Base-by-base conservation (phyloP, 1,140 invertebrate genomes). In the Tetraneura akinire region DNA sequence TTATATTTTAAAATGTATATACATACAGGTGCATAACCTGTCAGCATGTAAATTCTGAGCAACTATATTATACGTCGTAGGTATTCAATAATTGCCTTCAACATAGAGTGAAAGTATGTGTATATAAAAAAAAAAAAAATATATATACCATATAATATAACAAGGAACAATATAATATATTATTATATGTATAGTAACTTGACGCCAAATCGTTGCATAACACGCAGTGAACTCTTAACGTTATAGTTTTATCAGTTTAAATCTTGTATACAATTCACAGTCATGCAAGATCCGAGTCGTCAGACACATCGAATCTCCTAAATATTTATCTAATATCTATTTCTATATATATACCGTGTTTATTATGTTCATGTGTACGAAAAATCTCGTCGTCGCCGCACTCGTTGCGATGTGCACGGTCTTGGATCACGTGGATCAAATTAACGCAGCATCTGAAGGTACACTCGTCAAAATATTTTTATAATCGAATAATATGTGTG, bases 111-210 rank as follows among this genome's bases (percentile, higher is more conserved):
- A 76, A 76, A 76, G 73, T 76, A 45, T n/a, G n/a, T n/a, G n/a
- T n/a, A 62, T 11, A 62, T 11, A 62, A 29, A 47, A 62, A n/a
- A n/a, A 53, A 49, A 32, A 57, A 21, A 76, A 37, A 14, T n/a
- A n/a, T n/a, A n/a, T n/a, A n/a, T n/a, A n/a, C n/a, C 57, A 76
- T 76, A 76, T 55, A 76, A 73, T 73, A 76, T 73, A 76, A 55
- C 73, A 55, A 76, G 73, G 73, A 76, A 60, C 73, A 76, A 76
- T 64, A 53, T 57, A 76, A 42, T n/a, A n/a, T n/a, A n/a, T n/a
- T n/a, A n/a, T n/a, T n/a, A n/a, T n/a, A n/a, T 76, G 53, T 51
- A 37, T 76, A 55, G 57, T 53, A 73, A 37, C 70, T 73, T 73
- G 70, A 73, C 26, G 57, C 73, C 55, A n/a, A 42, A 23, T 29